Evolutionary conservation across 2,113 vertebrate genomes (phyloP), one percentile per base, ranked within the genome.

Genomic region (Laterallus jamaicensis): DNA sequence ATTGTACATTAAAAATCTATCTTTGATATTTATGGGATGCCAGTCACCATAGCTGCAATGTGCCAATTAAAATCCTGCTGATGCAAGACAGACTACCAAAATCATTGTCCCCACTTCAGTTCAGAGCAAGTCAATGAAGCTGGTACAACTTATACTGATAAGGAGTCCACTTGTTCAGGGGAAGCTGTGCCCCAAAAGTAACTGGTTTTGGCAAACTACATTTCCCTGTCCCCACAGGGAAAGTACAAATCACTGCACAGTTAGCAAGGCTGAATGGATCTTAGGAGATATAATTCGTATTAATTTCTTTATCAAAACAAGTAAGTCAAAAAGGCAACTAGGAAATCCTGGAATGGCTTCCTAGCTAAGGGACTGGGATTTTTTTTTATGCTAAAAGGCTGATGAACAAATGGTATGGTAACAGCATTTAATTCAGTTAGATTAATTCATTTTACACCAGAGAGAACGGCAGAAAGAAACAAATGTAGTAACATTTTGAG

Each of bases 1-100:
- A 93, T 8, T 71, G 77, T 82, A 90, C 84, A 91, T 93, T 97
- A 95, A 95, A 47, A 97, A 96, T 88, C 82, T 95, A 75, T 96
- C 93, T 95, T 91, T 80, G 95, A 91, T 96, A 95, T 97, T 97
- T 97, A 97, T 94, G 94, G 82, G 50, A 93, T 92, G 95, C 91
- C 95, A 96, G 90, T 97, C 96, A 90, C 87, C 62, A 90, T 66
- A 86, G 95, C 84, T 89, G 86, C 93, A 71, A 86, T 31, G 86
- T 96, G 93, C 93, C 95, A 96, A 92, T 96, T 97, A 97, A 95
- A 97, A 97, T 96, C 86, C 75, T 92, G 87, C 96, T 97, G 96
- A 97, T 96, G 92, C 91, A 96, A 93, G 93, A 95, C 79, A 91
- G 88, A 60, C 55, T 83, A 93, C 74, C 86, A 78, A 92, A 95